Base-by-base conservation (phyloP, 1,140 invertebrate species). In the Hermetia illucens region DNA sequence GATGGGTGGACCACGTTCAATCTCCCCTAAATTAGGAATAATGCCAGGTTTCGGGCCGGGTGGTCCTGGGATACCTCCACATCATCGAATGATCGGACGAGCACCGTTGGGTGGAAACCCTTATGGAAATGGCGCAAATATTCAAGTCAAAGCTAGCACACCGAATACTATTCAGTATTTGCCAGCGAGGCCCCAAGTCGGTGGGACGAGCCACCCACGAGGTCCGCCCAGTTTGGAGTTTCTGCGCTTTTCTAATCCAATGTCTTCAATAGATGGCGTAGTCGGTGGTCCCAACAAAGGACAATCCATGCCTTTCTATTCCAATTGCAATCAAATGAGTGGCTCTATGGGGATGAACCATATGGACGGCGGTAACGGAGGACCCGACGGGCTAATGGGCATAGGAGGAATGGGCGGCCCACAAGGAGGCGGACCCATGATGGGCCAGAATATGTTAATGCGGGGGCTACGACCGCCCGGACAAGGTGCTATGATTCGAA, bases 121-220 rank as follows among this genome's bases (percentile, higher is more conserved):
- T 0, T 82, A 79, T 55, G 81, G 82, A 55, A 81, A 82, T 55
- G 80, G 82, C 29, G 79, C 84, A 2, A 90, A 85, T 58, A 80
- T 90, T 29, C 84, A 89, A 65, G 91, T 96, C 18, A 95, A 95
- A 66, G 82, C 91, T 2, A 93, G 83, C 63, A 91, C 91, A 2
- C 92, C 92, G 0, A 96, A 96, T 61, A 96, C 92, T 10, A 96
- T 97, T 52, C 92, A 96, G 65, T 97, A 97, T 69, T 75, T 96
- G 54, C 92, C 92, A 18, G 87, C 89, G 24, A 72, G 87, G 63
- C 79, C 85, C 9, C 85, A 86, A 51, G 79, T 45, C 64, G 68
- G 22, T 66, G 75, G 22, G 68, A 74, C 45, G 66, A 71, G 27
- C 61, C 69, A 45, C 68, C 69, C 35, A 69, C 69, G 83, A 36